Conservation (phyloP, 2,888 invertebrate species). For the Papilio protenor region DNA sequence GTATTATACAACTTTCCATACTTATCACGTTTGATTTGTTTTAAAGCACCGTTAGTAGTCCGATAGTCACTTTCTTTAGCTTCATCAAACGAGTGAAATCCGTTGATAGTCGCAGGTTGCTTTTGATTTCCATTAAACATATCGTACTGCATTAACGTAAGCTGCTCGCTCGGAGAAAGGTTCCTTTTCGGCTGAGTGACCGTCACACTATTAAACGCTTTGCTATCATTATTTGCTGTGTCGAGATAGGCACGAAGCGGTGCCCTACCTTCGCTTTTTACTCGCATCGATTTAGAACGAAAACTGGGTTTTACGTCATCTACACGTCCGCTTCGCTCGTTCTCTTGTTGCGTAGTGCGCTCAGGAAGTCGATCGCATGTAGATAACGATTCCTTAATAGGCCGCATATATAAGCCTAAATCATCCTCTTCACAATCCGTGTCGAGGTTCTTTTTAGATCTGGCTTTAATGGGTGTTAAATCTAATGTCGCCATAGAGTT, state of each 20-base stretch:
- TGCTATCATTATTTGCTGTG: conserved; percentile 62
- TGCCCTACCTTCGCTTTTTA: conserved; percentile 80
- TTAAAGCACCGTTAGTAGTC: conserved; percentile 75
- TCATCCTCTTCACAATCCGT: conserved; percentile 76
- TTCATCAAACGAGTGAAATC: conserved; percentile 68
- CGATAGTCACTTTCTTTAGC: conserved; percentile 79
- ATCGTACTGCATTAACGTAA: conserved; percentile 80
- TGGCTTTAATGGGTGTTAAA: conserved; percentile 71
- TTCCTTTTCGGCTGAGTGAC: conserved; percentile 82
- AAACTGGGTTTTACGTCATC: conserved; percentile 78
- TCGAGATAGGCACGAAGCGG: conserved; percentile 76
- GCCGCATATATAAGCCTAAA: conserved; percentile 78
- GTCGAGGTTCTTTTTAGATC: conserved; percentile 67
- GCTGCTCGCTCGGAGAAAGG: conserved; percentile 80
- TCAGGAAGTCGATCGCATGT: conserved; percentile 78
- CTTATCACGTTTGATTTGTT: conserved; percentile 78
- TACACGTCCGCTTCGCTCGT: conserved; percentile 73
- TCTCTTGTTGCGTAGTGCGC: conserved; percentile 70
- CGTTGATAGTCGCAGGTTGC: conserved; percentile 64
- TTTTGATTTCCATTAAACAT: conserved; percentile 73
- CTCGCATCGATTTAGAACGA: conserved; percentile 82
- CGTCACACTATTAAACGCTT: conserved; percentile 73
- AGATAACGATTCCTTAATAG: conserved; percentile 76
- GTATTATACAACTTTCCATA: conserved; percentile 79
- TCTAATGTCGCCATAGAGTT: conserved; percentile 81